Percentiles rank a stretch among this genome's conserved stretches.
Conservation (phyloP, 1,140 invertebrate species). For the Augochlora pura region DNA sequence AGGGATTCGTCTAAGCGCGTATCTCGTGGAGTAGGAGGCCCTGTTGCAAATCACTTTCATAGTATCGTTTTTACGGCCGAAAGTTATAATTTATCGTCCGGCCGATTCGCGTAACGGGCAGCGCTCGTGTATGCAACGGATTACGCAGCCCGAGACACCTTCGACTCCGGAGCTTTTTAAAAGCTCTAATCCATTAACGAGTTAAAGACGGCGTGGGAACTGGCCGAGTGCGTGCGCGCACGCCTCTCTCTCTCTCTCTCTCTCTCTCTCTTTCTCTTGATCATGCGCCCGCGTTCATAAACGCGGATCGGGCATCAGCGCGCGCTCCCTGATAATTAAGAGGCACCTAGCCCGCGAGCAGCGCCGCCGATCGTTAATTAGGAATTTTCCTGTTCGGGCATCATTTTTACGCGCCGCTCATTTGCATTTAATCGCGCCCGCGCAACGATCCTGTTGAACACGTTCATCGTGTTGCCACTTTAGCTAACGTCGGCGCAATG, state of each 20-base stretch:
- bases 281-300: constrained; percentile 22
- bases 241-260: neutral
- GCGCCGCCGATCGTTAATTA: constrained; percentile 35
- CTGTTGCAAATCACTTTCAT: constrained; percentile 69
- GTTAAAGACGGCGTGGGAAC: constrained; percentile 57
- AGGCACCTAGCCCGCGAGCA: neutral
- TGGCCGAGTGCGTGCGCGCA: constrained; percentile 6
- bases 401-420: neutral
- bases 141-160: constrained; percentile 38
- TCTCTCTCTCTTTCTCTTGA: neutral
- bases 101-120: constrained; percentile 53
- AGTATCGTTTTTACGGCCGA: constrained; percentile 68
- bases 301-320: constrained; percentile 9
- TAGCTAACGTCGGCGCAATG: too few species aligned
- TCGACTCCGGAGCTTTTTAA: constrained; percentile 42
- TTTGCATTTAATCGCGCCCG: constrained; percentile 24
- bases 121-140: constrained; percentile 34
- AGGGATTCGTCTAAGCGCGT: too few species aligned
- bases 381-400: constrained; percentile 7
- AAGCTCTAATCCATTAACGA: constrained; percentile 62
- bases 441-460: neutral
- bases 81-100: constrained; percentile 64
- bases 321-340: constrained; percentile 29
- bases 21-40: too few species aligned
- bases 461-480: neutral